A percentile compares a stretch with the other conserved stretches of the same genome.
These are phyloP conservation scores for Ailurus styani DNA, from an alignment of 2,113 vertebrate species.

Conservation along the genomic window DNA sequence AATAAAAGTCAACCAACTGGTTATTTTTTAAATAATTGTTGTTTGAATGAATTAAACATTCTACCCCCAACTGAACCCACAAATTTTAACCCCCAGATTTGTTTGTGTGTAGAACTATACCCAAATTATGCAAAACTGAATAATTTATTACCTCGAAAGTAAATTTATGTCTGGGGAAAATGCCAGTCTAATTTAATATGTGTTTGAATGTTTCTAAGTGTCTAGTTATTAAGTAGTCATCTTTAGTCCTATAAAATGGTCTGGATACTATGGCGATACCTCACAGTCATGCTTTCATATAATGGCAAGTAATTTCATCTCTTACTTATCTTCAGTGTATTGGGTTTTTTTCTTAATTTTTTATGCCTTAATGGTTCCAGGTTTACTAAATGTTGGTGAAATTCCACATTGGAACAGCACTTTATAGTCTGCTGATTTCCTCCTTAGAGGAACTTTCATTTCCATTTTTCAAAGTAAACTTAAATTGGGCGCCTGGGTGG, in stretches of 20 bases:
- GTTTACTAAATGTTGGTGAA: neutral
- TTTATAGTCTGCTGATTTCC: neutral
- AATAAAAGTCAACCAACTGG: neutral
- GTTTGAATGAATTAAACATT: neutral
- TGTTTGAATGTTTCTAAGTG: neutral
- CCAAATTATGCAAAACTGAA: neutral
- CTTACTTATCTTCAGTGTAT: neutral
- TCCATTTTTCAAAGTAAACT: conserved; percentile 6
- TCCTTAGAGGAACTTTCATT: neutral
- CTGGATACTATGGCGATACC: neutral
- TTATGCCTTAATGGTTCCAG: neutral
- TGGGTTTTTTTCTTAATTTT: neutral
- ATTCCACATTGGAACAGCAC: neutral
- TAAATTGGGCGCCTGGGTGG: too few species aligned
- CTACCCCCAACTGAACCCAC: neutral
- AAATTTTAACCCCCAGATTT: neutral
- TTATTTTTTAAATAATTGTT: neutral
- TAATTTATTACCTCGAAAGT: neutral
- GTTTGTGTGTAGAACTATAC: neutral
- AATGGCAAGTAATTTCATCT: neutral
- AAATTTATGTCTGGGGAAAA: neutral
- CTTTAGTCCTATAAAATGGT: neutral
- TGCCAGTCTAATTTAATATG: neutral
- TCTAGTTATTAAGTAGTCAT: neutral
- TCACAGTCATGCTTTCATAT: neutral